Conservation (phyloP, 2,797 vertebrate genomes). For the Eulemur coronatus region DNA sequence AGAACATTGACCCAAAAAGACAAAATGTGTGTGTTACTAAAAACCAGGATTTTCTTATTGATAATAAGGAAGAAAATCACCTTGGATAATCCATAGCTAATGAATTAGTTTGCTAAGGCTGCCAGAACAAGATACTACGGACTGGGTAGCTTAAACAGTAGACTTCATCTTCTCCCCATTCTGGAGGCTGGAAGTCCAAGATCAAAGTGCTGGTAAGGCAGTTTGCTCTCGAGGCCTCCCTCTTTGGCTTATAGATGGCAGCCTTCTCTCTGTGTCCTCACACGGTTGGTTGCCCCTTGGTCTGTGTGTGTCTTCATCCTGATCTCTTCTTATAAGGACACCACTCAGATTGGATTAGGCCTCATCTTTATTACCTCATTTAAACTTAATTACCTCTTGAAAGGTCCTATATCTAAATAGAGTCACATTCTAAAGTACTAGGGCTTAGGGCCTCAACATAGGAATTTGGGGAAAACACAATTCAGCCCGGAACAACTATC, state of each 20-base stretch:
- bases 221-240: neutral
- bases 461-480: neutral
- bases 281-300: neutral
- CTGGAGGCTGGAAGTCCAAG: neutral
- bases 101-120: neutral
- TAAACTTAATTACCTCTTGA: neutral
- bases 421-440: neutral
- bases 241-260: neutral
- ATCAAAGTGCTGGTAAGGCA: neutral
- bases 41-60: neutral
- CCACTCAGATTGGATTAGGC: neutral
- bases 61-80: conserved; percentile 7
- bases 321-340: neutral
- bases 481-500: neutral
- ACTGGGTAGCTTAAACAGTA: neutral
- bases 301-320: neutral
- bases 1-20: neutral
- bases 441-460: neutral
- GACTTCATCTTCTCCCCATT: neutral
- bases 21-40: neutral
- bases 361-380: neutral
- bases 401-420: neutral
- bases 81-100: neutral
- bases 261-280: neutral
- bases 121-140: neutral